Conservation (phyloP, 2,113 vertebrate genomes). For the Pteropus alecto region DNA sequence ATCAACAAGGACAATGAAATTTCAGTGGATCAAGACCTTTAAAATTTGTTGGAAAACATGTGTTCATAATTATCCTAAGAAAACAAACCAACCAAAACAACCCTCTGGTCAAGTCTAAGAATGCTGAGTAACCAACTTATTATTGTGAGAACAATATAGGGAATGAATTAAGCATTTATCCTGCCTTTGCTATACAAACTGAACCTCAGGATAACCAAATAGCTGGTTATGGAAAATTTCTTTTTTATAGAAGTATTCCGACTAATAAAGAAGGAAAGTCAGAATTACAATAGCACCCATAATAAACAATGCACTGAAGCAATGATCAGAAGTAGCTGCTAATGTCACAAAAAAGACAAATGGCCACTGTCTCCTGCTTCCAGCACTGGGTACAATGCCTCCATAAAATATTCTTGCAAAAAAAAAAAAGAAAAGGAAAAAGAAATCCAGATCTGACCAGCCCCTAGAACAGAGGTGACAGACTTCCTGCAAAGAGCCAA, state of each 20-base stretch:
- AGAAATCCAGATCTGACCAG: not conserved
- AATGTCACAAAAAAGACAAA: not conserved
- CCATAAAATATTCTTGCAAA: not conserved
- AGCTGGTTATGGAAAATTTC: not conserved
- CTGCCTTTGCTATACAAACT: not conserved
- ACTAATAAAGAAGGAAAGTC: not conserved
- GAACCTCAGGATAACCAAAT: not conserved
- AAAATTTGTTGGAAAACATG: not conserved
- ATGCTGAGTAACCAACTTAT: not conserved
- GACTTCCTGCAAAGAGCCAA: not conserved
- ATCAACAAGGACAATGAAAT: not conserved
- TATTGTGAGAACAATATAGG: not conserved
- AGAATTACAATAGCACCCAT: not conserved
- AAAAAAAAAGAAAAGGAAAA: not conserved
- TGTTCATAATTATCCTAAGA: not conserved
- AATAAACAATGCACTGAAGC: not conserved
- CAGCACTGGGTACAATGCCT: not conserved
- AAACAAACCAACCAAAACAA: not conserved
- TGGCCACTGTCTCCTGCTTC: not conserved
- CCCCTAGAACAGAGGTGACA: not conserved
- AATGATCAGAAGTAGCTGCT: not conserved
- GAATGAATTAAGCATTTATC: not conserved
- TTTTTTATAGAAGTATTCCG: not conserved
- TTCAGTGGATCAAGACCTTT: not conserved
- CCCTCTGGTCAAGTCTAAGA: not conserved